Percentiles rank a stretch among this genome's conserved stretches.
Evolutionary conservation across 2,888 invertebrate genomes (phyloP).

Genomic region (Chymomyza amoena): DNA sequence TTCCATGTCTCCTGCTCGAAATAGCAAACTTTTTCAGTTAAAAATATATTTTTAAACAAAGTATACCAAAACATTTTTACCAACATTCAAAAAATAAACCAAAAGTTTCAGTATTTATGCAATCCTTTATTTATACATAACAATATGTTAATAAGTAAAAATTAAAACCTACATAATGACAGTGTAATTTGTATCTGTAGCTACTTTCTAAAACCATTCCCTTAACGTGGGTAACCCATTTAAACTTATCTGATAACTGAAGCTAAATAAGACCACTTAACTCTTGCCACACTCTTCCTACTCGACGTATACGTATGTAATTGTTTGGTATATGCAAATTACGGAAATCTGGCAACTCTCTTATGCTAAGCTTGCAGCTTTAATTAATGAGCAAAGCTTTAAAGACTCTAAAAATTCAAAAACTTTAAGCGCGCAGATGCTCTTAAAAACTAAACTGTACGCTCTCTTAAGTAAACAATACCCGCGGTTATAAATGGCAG

Average conservation of each 20-base stretch:
- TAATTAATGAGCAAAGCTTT: background rate
- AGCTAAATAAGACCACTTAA: too few species aligned
- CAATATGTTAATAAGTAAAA: too few species aligned
- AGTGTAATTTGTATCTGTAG: too few species aligned
- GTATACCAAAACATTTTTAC: too few species aligned
- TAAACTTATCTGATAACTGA: too few species aligned
- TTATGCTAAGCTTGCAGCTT: slow-evolving; percentile 10
- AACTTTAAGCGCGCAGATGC: slow-evolving; percentile 23
- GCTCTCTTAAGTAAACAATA: background rate
- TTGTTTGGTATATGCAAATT: background rate
- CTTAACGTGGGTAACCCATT: background rate
- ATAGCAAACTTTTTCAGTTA: too few species aligned
- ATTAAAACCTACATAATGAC: too few species aligned
- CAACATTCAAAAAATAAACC: too few species aligned
- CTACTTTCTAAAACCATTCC: background rate
- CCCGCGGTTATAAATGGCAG: background rate
- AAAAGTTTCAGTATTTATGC: too few species aligned
- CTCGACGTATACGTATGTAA: background rate
- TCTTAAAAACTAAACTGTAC: slow-evolving; percentile 19
- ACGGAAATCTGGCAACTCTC: slow-evolving; percentile 41
- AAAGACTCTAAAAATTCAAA: background rate
- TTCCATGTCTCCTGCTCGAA: too few species aligned
- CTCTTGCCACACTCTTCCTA: background rate
- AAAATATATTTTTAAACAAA: too few species aligned
- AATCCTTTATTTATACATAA: too few species aligned